Evolutionary conservation across 1,140 invertebrate genomes (phyloP), one percentile per base, ranked within the genome.

Genomic region (Eriosoma lanigerum): DNA sequence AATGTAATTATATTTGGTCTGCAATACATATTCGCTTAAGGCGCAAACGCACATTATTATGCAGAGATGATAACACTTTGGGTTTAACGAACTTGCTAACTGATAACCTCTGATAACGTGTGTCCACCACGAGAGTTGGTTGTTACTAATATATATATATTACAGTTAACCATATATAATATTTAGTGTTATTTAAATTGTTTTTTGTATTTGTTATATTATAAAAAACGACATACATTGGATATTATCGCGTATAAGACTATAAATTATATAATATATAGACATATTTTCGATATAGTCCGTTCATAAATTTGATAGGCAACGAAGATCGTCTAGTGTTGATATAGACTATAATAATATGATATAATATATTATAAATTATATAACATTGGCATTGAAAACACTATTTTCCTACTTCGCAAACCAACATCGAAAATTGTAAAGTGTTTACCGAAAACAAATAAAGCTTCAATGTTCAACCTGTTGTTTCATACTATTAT

Each of bases 21-120:
- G 58, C 58, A 15, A 56, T 12, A 29, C 6, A 29, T 29, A 60
- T 8, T 48, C 46, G 13, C 4, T 38, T 38, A 38, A 38, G 10
- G 46, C 13, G 9, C 9, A 10, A 15, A 2, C n/a, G 19, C 32
- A 21, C n/a, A 13, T 44, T 13, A 46, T 68, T 21, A 12, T 6
- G 64, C 38, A 46, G 5, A 46, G 5, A 46, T 46, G 38, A 68
- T 68, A 68, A 46, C 38, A 13, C n/a, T n/a, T 5, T 2, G 8
- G 62, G 64, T 68, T 68, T 68, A 68, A 68, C 38, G 64, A 66
- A 66, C 62, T 66, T 32, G 38, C 62, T 13, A 68, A 68, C 64
- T 46, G 38, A 68, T 68, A 68, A 68, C 64, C 64, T 68, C 21
- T 24, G 64, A 46, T 46, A 46, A 46, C 5, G n/a, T 1, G n/a